Evolutionary conservation across 2,113 vertebrate genomes (phyloP).

Genomic region (Nycticebus coucang): DNA sequence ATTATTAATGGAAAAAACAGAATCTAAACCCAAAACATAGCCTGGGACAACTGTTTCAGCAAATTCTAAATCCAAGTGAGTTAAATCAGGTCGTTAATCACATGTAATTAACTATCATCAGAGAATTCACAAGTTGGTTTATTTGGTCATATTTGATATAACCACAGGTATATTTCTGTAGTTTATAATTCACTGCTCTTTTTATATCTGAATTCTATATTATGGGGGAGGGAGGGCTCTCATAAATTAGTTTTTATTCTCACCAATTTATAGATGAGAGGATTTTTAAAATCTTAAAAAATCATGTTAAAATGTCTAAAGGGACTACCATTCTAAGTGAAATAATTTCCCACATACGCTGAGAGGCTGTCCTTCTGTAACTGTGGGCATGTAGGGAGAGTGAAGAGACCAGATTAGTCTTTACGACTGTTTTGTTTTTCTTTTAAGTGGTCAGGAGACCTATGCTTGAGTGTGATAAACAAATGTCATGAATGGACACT

Average conservation of each 20-base stretch:
- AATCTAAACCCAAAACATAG: constrained; percentile 13
- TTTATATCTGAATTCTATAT: not conserved
- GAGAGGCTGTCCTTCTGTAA: not conserved
- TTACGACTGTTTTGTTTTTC: not conserved
- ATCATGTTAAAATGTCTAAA: not conserved
- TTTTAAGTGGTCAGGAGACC: not conserved
- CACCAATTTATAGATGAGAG: not conserved
- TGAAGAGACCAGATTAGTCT: not conserved
- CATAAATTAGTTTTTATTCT: not conserved
- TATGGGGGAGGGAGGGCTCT: not conserved
- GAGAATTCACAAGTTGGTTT: constrained; percentile 4
- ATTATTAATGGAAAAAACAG: not conserved
- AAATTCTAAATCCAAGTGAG: not conserved
- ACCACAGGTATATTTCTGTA: not conserved
- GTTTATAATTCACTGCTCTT: not conserved
- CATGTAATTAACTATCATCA: constrained; percentile 25
- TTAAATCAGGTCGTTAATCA: constrained; percentile 34
- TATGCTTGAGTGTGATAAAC: not conserved
- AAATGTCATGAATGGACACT: not conserved
- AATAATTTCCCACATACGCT: not conserved
- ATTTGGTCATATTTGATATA: not conserved
- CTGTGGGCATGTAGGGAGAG: not conserved
- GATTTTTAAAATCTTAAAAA: constrained; percentile 29
- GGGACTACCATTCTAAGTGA: not conserved
- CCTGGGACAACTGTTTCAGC: constrained; percentile 14